A percentile compares a stretch with the other conserved stretches of the same genome.
Evolutionary conservation across 1,140 invertebrate genomes (phyloP).

Genomic region (Callitettix versicolor): DNA sequence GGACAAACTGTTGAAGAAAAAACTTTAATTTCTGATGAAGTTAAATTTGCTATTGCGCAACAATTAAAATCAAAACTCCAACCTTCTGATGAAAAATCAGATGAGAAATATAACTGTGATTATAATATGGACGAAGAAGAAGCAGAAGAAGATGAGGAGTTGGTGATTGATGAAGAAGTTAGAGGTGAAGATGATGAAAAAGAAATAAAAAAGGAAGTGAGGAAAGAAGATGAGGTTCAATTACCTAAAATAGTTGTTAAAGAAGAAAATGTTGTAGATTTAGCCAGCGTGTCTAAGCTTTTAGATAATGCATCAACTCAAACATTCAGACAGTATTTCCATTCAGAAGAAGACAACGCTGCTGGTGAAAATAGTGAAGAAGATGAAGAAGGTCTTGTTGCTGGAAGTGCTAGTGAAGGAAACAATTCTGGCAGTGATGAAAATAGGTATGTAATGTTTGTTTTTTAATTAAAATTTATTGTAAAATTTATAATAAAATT

Average conservation of each 20-base stretch:
- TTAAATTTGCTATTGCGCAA: slow-evolving; percentile 68
- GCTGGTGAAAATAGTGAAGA: slow-evolving; percentile 39
- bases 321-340: slow-evolving; percentile 46
- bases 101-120: slow-evolving; percentile 31
- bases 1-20: neutral
- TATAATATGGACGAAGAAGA: slow-evolving; percentile 34
- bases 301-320: slow-evolving; percentile 69
- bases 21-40: slow-evolving; percentile 51
- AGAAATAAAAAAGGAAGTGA: slow-evolving; percentile 18
- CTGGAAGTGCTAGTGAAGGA: slow-evolving; percentile 59
- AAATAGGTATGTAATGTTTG: slow-evolving; percentile 44
- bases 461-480: no score
- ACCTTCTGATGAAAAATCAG: neutral
- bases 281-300: slow-evolving; percentile 64
- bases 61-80: slow-evolving; percentile 49
- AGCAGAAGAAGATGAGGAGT: slow-evolving; percentile 44
- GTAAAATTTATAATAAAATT: no score
- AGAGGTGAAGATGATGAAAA: slow-evolving; percentile 25
- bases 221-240: slow-evolving; percentile 15
- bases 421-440: slow-evolving; percentile 74
- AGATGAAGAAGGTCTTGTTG: slow-evolving; percentile 64
- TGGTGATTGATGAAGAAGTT: slow-evolving; percentile 56
- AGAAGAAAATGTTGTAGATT: slow-evolving; percentile 35
- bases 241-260: slow-evolving; percentile 18
- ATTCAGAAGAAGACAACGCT: slow-evolving; percentile 29